Conservation (phyloP, 2,113 vertebrate species). For the Dasyornis broadbenti region DNA sequence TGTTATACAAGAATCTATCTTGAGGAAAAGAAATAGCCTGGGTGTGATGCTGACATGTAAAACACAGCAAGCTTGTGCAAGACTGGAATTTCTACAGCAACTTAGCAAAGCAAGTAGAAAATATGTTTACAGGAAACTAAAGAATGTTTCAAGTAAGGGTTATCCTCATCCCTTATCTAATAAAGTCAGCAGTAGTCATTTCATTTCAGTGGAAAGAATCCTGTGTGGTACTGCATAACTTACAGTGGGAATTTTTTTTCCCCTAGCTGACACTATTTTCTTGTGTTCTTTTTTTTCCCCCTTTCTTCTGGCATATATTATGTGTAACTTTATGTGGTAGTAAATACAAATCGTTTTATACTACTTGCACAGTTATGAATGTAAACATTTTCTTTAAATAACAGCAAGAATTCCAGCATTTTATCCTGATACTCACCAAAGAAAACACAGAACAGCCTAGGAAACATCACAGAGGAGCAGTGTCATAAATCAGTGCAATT, state of each 20-base stretch:
- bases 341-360: background rate
- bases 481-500: background rate
- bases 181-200: background rate
- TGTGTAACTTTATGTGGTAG: background rate
- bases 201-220: background rate
- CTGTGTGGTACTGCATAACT: background rate
- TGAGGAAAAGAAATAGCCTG: background rate
- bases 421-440: background rate
- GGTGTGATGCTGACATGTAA: conserved; percentile 22
- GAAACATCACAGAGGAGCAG: background rate
- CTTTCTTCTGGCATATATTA: background rate
- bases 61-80: background rate
- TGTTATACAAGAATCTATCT: conserved; percentile 27
- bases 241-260: background rate
- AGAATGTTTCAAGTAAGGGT: background rate
- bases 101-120: background rate
- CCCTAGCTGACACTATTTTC: background rate
- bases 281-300: background rate
- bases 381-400: background rate
- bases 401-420: background rate
- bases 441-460: background rate
- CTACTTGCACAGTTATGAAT: background rate
- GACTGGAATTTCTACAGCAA: background rate
- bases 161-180: background rate
- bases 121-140: background rate